Evolutionary conservation across 2,888 invertebrate species (phyloP).

Genomic region (Andricus quercusramuli): DNA sequence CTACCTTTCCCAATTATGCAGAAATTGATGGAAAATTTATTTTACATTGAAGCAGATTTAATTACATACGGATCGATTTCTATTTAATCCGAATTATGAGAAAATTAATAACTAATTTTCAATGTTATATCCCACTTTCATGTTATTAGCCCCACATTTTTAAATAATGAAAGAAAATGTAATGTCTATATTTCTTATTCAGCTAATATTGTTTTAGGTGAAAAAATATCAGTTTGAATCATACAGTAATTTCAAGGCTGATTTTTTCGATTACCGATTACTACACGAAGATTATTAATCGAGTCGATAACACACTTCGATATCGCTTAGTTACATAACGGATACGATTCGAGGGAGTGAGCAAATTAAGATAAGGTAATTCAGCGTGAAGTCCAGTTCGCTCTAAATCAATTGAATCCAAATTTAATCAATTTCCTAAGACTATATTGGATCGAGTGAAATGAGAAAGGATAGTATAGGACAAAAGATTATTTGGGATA

Average conservation of each 20-base stretch:
- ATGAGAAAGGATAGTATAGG: neutral
- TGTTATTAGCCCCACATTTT: too few species aligned
- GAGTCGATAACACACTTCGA: slow-evolving; percentile 11
- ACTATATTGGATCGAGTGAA: neutral
- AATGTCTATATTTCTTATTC: too few species aligned
- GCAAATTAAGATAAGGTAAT: slow-evolving; percentile 24
- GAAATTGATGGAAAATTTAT: too few species aligned
- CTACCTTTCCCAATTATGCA: too few species aligned
- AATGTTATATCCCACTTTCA: too few species aligned
- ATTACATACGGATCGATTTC: too few species aligned
- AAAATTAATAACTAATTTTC: too few species aligned
- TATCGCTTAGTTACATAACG: slow-evolving; percentile 10
- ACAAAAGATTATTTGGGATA: neutral
- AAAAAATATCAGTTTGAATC: neutral
- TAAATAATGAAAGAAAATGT: too few species aligned
- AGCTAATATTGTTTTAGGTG: too few species aligned
- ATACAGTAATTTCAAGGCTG: neutral
- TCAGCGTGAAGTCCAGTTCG: neutral
- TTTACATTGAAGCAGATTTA: too few species aligned
- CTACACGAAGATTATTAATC: neutral
- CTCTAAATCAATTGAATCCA: neutral
- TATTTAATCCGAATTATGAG: too few species aligned
- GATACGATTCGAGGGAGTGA: slow-evolving; percentile 1
- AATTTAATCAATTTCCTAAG: neutral
- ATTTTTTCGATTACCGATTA: neutral